Evolutionary conservation across 2,888 invertebrate species (phyloP).

Genomic region (Vanessa cardui): DNA sequence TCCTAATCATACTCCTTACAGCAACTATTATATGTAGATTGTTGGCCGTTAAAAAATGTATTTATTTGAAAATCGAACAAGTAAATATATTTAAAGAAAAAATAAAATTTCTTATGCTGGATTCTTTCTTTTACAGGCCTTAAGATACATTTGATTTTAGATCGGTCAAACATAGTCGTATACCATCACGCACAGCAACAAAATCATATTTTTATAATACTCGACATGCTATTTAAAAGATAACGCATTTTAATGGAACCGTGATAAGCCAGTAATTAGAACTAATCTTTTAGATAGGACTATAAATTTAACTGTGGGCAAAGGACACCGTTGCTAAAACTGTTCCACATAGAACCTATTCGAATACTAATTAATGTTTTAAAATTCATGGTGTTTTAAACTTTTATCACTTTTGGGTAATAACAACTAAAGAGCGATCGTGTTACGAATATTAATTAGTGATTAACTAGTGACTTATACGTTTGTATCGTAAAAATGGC

Average conservation of each 20-base stretch:
- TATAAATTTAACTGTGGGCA: conserved; percentile 37
- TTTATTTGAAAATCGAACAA: too few species aligned
- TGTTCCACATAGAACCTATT: conserved; percentile 51
- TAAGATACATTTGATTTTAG: too few species aligned
- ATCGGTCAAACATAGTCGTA: too few species aligned
- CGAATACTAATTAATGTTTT: conserved; percentile 58
- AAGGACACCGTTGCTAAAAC: conserved; percentile 53
- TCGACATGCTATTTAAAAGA: background rate
- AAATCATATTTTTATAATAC: background rate
- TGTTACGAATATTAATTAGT: conserved; percentile 52
- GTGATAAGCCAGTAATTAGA: background rate
- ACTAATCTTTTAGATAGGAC: conserved; percentile 5
- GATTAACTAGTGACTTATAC: conserved; percentile 37
- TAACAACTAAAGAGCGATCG: conserved; percentile 48
- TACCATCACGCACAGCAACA: too few species aligned
- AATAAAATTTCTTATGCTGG: too few species aligned
- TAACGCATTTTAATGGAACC: conserved; percentile 6
- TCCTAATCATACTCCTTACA: too few species aligned
- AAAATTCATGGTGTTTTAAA: conserved; percentile 51
- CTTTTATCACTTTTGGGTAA: conserved; percentile 55
- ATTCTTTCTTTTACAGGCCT: too few species aligned
- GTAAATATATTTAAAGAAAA: too few species aligned
- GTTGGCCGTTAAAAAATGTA: too few species aligned
- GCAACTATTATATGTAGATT: too few species aligned
- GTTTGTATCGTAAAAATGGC: conserved; percentile 29